These are phyloP conservation scores for Oscheius sp. DNA, from an alignment of 2,888 invertebrate genomes.

Conservation along the genomic window DNA sequence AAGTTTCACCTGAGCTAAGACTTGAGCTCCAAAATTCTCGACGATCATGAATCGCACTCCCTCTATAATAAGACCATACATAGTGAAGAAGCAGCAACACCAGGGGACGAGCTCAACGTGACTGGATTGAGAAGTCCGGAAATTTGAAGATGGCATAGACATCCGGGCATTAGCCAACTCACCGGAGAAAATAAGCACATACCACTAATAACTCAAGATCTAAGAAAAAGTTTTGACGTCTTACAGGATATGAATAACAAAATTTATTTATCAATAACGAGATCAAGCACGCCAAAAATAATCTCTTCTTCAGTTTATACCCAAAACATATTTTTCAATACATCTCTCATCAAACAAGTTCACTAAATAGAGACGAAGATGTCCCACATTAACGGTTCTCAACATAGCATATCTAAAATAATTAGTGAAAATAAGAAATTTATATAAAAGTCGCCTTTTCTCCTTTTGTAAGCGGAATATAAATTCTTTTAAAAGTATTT, in stretches of 20 bases:
- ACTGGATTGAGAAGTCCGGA: slow-evolving; percentile 10
- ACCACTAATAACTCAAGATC: not conserved
- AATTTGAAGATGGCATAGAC: slow-evolving; percentile 25
- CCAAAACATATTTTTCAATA: not conserved
- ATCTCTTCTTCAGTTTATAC: not conserved
- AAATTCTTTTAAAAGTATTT: not conserved
- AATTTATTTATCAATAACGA: not conserved
- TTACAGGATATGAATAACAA: not conserved
- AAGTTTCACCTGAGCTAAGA: slow-evolving; percentile 39
- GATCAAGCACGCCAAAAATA: not conserved
- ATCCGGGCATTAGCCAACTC: slow-evolving; percentile 14
- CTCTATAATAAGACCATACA: slow-evolving; percentile 64
- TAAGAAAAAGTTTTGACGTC: not conserved
- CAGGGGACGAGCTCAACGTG: not conserved
- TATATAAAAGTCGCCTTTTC: not conserved
- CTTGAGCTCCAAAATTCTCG: slow-evolving; percentile 53
- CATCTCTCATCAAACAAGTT: not conserved
- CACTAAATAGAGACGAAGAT: not conserved
- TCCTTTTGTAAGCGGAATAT: not conserved
- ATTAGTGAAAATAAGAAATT: not conserved
- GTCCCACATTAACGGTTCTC: not conserved
- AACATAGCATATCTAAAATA: not conserved
- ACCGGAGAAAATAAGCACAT: not conserved
- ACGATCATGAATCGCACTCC: slow-evolving; percentile 57
- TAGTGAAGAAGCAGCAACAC: slow-evolving; percentile 25